Evolutionary conservation across 2,797 vertebrate genomes (phyloP), one percentile per base, ranked within the genome.

Genomic region (Ceryle rudis): DNA sequence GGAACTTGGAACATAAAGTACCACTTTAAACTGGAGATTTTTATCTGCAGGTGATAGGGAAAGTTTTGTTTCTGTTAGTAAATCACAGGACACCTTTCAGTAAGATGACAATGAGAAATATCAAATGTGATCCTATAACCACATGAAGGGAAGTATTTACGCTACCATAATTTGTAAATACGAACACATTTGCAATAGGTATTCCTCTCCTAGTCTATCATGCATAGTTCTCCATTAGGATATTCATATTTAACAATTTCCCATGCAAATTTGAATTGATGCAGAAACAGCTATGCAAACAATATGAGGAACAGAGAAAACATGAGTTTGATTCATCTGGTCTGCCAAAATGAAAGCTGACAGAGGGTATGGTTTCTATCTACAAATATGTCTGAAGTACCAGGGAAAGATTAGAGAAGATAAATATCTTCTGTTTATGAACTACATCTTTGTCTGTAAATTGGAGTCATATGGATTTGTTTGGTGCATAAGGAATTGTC

Each of bases 41-140:
- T 54, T 44, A 23, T 54, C 41, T 64, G 10, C 12, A 55, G 25
- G 9, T 28, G 5, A 10, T 57, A 57, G 10, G 7, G 5, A 44
- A 9, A 82, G 2, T 52, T 51, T 57, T 72, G 14, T 52, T 75
- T 87, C 25, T 85, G 6, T 15, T 37, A 58, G 35, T 64, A 52
- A 54, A 0, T 26, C 55, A 52, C 19, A 57, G 17, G 28, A 79
- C 5, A 65, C 6, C 1, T 11, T 69, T 54, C 58, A 66, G 25
- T 46, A 46, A 37, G 37, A 49, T 5, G 6, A 58, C 20, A 10
- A n/a, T 19, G 23, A 80, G 69, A 72, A 94, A 65, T 49, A 51
- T 1, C 6, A 57, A 69, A 79, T 0, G 0, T 51, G 19, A 28
- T 69, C 69, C 23, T 64, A 17, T 37, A 9, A 44, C 47, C 37